phyloP scores from a whole-genome alignment of 2,888 invertebrate genomes.

The Acrobasis suavella region DNA sequence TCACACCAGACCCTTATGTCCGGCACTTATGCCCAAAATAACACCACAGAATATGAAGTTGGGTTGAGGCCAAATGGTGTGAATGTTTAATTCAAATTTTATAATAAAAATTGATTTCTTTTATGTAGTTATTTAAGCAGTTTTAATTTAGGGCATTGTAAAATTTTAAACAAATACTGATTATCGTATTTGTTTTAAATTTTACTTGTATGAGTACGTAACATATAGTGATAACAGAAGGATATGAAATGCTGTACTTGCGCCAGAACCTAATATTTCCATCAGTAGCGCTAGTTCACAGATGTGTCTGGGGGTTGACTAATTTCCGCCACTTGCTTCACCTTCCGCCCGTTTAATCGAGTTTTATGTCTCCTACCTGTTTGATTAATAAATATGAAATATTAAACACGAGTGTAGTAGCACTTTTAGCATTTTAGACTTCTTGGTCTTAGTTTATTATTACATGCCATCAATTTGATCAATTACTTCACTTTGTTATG shows the following conservation, averaged over 20 bases:
- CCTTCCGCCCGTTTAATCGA: constrained; percentile 30
- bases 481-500: no score
- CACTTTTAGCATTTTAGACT: no score
- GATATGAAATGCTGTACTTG: background rate
- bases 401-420: background rate
- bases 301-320: constrained; percentile 30
- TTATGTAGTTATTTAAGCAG: no score
- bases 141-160: no score
- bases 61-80: background rate
- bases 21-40: background rate
- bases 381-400: background rate
- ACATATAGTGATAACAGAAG: background rate
- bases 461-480: no score
- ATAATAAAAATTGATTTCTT: no score
- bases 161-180: no score
- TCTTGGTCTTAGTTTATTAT: no score
- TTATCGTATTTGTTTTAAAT: no score
- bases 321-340: constrained; percentile 36
- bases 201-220: no score
- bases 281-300: constrained; percentile 1
- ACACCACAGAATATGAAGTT: background rate
- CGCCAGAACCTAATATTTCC: background rate
- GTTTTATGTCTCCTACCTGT: background rate
- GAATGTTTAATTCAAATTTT: background rate
- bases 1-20: background rate